Base-by-base conservation (phyloP, 2,888 invertebrate species). In the Orchesella flavescens region DNA sequence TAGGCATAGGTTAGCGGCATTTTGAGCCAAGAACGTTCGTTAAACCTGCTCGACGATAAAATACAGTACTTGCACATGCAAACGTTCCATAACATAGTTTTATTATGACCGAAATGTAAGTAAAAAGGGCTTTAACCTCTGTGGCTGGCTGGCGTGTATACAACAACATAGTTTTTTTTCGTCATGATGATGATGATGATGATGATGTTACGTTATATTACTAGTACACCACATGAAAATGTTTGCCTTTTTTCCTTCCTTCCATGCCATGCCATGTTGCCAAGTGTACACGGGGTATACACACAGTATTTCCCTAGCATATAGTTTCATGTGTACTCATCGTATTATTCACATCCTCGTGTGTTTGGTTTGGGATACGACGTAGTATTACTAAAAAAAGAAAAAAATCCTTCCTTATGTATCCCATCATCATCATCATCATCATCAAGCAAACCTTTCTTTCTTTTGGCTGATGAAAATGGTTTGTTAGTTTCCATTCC, bases 71-170 rank as follows among this genome's bases (percentile, higher is more conserved):
- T 55, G 68, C 69, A 59, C 57, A 44, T 69, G 46, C 59, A 46
- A 46, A 69, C 24, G 59, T 59, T n/a, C 24, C n/a, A 17, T 2
- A 74, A 76, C 66, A 55, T 73, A 73, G 46, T 81, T 74, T 82
- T 76, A 71, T 82, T 83, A 83, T 75, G 75, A 68, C 74, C 71
- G 76, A 83, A 80, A 83, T 83, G 76, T 83, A 83, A 83, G 82
- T 83, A 83, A 83, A 83, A 83, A 83, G 82, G 82, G 82, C 82
- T 83, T 83, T 83, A 83, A 83, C 82, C 82, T 83, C 82, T 83
- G 82, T 23, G 66, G 63, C 63, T 72, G 53, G 72, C 72, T 72
- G 34, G 72, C 72, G 24, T 24, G 34, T 63, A 63, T 63, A 63
- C 24, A 68, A 68, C 66, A 68, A 43, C 21, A 34, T 43, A n/a